phyloP scores from a whole-genome alignment of 23 tunicate genomes.

The Aplidium turbinatum region DNA sequence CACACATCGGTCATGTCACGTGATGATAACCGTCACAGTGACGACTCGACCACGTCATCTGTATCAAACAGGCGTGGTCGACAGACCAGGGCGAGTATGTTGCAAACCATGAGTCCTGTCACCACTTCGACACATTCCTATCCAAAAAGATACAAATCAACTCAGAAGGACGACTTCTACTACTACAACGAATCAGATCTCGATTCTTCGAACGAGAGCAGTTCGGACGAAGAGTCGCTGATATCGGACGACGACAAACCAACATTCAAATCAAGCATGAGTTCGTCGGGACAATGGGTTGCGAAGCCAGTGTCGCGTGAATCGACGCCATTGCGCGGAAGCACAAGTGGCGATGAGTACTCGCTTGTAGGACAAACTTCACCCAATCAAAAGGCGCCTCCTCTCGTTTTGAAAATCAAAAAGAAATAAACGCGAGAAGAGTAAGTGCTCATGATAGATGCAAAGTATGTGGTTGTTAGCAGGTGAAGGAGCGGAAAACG shows the following conservation, averaged over 20 bases:
- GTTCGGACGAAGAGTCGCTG: neutral
- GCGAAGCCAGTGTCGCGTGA: conserved; percentile 3
- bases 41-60: conserved; percentile 54
- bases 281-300: neutral
- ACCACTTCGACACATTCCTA: neutral
- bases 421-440: too few relatives aligned
- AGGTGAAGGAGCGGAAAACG: too few relatives aligned
- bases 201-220: conserved; percentile 28
- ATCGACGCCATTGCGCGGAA: conserved; percentile 24
- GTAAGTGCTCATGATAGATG: too few relatives aligned
- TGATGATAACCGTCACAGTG: conserved; percentile 58
- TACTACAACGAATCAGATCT: conserved; percentile 41
- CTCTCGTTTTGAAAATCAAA: conserved; percentile 16
- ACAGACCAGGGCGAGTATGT: conserved; percentile 1
- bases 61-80: conserved; percentile 4
- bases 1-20: conserved; percentile 27
- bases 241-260: conserved; percentile 11
- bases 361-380: neutral
- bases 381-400: conserved; percentile 14
- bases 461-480: too few relatives aligned
- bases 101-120: neutral
- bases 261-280: neutral
- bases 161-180: conserved; percentile 42
- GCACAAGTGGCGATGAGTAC: conserved; percentile 27
- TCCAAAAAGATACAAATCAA: conserved; percentile 27